phyloP scores from a whole-genome alignment of 2,888 invertebrate species.

The Balanococcus diminutus region DNA sequence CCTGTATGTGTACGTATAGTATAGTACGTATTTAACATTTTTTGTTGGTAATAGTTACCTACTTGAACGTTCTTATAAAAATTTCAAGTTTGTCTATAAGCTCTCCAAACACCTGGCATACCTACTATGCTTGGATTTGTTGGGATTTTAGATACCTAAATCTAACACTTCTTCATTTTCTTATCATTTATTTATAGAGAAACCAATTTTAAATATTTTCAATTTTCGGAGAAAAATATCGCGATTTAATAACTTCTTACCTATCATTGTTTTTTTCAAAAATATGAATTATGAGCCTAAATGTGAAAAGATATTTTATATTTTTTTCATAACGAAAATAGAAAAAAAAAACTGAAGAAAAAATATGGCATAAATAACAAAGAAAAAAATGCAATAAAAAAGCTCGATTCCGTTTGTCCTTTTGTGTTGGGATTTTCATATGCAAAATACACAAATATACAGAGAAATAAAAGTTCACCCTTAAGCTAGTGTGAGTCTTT shows the following conservation, averaged over 20 bases:
- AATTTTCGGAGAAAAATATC: not conserved
- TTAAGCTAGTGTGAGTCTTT: slow-evolving; percentile 25
- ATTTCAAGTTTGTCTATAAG: too few species aligned
- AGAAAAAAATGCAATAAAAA: slow-evolving; percentile 36
- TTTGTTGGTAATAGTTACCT: too few species aligned
- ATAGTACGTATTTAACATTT: too few species aligned
- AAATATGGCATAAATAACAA: slow-evolving; percentile 51
- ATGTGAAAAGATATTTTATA: not conserved
- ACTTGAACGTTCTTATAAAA: too few species aligned
- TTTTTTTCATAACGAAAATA: not conserved
- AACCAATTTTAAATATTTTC: not conserved
- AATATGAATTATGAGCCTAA: slow-evolving; percentile 8
- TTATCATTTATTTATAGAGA: not conserved
- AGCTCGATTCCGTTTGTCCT: slow-evolving; percentile 49
- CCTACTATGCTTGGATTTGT: too few species aligned
- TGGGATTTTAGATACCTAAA: too few species aligned
- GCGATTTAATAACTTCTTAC: slow-evolving; percentile 21
- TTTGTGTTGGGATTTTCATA: slow-evolving; percentile 54
- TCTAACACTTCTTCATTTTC: not conserved
- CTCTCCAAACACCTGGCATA: too few species aligned
- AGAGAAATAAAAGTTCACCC: slow-evolving; percentile 46
- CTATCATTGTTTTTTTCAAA: not conserved
- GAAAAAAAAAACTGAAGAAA: not conserved
- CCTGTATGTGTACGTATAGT: too few species aligned
- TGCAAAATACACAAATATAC: slow-evolving; percentile 51